Conservation (phyloP, 2,797 vertebrate genomes). For the Ctenopoma multispine region DNA sequence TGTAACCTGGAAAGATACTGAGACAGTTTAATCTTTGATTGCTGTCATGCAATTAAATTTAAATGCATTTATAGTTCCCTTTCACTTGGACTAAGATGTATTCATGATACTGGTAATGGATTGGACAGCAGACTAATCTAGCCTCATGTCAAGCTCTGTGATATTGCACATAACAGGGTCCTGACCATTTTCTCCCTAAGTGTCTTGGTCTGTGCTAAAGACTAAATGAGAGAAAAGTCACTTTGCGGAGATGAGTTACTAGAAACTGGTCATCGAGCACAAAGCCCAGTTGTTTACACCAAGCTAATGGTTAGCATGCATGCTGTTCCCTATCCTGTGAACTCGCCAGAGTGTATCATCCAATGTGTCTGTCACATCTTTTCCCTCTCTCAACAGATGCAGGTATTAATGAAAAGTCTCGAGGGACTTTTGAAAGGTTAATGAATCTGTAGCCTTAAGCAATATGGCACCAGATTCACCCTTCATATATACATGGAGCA, state of each 20-base stretch:
- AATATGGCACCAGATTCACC: slow-evolving; percentile 75
- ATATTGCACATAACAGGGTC: slow-evolving; percentile 56
- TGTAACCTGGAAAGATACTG: slow-evolving; percentile 34
- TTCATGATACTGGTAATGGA: slow-evolving; percentile 60
- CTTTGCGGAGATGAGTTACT: slow-evolving; percentile 60
- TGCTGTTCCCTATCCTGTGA: slow-evolving; percentile 47
- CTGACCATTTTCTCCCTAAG: slow-evolving; percentile 65
- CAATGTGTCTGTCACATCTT: slow-evolving; percentile 54
- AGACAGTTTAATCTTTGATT: slow-evolving; percentile 24
- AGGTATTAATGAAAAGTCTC: slow-evolving; percentile 74
- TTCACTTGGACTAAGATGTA: slow-evolving; percentile 51
- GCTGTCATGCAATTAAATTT: slow-evolving; percentile 31
- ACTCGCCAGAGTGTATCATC: slow-evolving; percentile 51
- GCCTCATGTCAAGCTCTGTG: slow-evolving; percentile 51
- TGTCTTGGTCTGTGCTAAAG: slow-evolving; percentile 56
- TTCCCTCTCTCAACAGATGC: slow-evolving; percentile 71
- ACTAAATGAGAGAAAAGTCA: slow-evolving; percentile 61
- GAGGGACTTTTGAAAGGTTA: slow-evolving; percentile 71
- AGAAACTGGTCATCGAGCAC: slow-evolving; percentile 24
- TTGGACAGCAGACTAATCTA: slow-evolving; percentile 55
- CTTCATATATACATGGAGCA: slow-evolving; percentile 56
- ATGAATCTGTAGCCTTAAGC: slow-evolving; percentile 77
- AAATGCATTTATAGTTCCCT: slow-evolving; percentile 50
- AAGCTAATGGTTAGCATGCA: slow-evolving; percentile 44
- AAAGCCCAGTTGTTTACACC: slow-evolving; percentile 40